Evolutionary conservation across 2,797 vertebrate genomes (phyloP).

Genomic region (Graptemys geographica): DNA sequence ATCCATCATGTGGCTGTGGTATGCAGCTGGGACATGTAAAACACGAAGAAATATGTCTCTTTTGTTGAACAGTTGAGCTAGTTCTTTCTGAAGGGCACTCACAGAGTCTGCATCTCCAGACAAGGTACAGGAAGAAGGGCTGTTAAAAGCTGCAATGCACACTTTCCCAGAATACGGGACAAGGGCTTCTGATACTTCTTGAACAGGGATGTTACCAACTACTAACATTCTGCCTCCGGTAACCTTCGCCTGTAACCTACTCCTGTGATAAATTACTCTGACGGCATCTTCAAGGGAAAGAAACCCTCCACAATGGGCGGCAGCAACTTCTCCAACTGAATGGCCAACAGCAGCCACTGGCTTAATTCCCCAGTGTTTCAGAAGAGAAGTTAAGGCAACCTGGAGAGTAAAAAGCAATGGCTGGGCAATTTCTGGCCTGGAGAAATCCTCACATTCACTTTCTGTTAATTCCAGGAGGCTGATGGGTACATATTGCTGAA

Average conservation of each 20-base stretch:
- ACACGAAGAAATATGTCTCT: constrained; percentile 86
- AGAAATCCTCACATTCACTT: constrained; percentile 73
- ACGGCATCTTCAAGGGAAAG: constrained; percentile 90
- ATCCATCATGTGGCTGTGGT: constrained; percentile 92
- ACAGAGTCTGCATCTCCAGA: constrained; percentile 85
- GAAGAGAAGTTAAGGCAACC: constrained; percentile 83
- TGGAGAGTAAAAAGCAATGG: constrained; percentile 89
- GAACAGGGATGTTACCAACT: constrained; percentile 85
- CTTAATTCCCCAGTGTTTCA: constrained; percentile 88
- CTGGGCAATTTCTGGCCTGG: constrained; percentile 83
- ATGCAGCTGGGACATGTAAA: constrained; percentile 86
- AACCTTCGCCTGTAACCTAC: constrained; percentile 85
- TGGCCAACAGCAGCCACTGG: constrained; percentile 84
- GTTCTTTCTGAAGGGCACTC: constrained; percentile 70
- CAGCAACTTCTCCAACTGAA: constrained; percentile 90
- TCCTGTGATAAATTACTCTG: constrained; percentile 87
- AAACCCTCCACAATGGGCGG: constrained; percentile 88
- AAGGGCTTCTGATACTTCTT: constrained; percentile 79
- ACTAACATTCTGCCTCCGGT: constrained; percentile 89
- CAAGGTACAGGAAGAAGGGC: constrained; percentile 88
- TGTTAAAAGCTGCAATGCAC: constrained; percentile 88
- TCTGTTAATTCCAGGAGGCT: constrained; percentile 76
- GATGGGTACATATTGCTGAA: constrained; percentile 76
- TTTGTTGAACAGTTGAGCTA: constrained; percentile 74
- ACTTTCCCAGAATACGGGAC: constrained; percentile 77